Conservation (phyloP, 2,797 vertebrate genomes). For the Manis javanica region DNA sequence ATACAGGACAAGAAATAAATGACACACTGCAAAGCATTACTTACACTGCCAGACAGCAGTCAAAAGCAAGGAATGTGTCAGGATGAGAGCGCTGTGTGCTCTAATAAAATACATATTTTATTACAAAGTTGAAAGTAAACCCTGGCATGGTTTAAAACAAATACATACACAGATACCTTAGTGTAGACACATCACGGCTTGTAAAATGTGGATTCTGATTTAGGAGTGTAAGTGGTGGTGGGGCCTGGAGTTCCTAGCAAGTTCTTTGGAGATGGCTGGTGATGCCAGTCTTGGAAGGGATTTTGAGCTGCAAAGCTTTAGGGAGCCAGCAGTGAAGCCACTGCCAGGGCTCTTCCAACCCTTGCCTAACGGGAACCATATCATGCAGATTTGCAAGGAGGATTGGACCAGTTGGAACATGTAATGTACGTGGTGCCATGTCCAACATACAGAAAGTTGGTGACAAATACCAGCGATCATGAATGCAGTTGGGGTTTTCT, state of each 20-base stretch:
- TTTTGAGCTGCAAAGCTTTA: accelerated
- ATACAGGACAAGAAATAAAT: neutral
- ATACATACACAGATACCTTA: accelerated
- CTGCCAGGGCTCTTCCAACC: accelerated
- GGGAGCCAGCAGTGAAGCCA: neutral
- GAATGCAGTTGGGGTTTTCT: neutral
- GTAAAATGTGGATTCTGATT: accelerated
- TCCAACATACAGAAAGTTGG: accelerated
- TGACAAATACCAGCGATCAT: accelerated
- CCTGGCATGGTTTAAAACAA: too few relatives aligned
- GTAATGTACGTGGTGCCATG: accelerated
- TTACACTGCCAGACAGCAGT: neutral
- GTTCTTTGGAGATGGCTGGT: accelerated
- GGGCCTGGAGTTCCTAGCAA: accelerated
- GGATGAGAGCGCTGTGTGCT: accelerated
- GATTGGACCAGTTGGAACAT: accelerated
- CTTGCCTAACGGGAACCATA: accelerated
- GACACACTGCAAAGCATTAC: accelerated
- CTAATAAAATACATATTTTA: neutral
- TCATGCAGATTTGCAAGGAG: accelerated
- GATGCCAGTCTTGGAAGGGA: neutral
- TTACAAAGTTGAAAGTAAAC: neutral
- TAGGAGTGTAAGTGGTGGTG: accelerated
- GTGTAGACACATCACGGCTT: too few relatives aligned
- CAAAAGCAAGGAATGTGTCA: accelerated